Percentiles rank a stretch among this genome's conserved stretches.
These are phyloP conservation scores for Staurois parvus DNA, from an alignment of 2,797 vertebrate species.

Conservation along the genomic window DNA sequence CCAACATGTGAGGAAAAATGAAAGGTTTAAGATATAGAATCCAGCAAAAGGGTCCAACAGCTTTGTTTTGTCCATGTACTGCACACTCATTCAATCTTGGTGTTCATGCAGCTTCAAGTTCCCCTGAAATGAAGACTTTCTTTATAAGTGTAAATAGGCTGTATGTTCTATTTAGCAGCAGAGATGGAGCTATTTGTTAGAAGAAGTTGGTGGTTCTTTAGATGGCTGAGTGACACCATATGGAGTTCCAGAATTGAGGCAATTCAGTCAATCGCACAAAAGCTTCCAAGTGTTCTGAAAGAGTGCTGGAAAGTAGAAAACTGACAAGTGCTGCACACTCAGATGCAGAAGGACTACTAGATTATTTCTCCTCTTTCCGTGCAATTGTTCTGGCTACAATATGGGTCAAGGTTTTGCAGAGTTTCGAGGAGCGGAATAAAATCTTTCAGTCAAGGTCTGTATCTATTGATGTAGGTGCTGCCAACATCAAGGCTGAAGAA, in stretches of 20 bases:
- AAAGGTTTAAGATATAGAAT: neutral
- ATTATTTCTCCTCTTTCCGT: neutral
- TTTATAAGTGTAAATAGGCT: conserved; percentile 23
- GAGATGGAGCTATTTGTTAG: neutral
- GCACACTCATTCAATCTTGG: conserved; percentile 7
- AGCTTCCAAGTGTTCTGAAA: neutral
- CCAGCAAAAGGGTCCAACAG: neutral
- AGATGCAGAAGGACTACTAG: neutral
- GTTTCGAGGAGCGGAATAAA: neutral
- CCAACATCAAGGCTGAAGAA: conserved; percentile 5
- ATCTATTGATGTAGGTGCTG: neutral
- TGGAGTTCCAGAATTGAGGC: conserved; percentile 23
- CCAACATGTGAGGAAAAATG: neutral
- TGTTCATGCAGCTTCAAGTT: conserved; percentile 8
- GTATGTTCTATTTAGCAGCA: conserved; percentile 14
- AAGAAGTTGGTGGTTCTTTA: neutral
- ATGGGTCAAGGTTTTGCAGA: neutral
- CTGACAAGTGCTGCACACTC: conserved; percentile 5
- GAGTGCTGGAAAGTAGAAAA: neutral
- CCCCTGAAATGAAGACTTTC: neutral
- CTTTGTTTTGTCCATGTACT: conserved; percentile 14
- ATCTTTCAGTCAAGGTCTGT: neutral
- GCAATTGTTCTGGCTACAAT: neutral
- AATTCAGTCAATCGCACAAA: neutral
- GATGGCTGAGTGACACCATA: conserved; percentile 9